A percentile compares a stretch with the other conserved stretches of the same genome.
Evolutionary conservation across 2,888 invertebrate species (phyloP).

Genomic region (Neoascia interrupta): DNA sequence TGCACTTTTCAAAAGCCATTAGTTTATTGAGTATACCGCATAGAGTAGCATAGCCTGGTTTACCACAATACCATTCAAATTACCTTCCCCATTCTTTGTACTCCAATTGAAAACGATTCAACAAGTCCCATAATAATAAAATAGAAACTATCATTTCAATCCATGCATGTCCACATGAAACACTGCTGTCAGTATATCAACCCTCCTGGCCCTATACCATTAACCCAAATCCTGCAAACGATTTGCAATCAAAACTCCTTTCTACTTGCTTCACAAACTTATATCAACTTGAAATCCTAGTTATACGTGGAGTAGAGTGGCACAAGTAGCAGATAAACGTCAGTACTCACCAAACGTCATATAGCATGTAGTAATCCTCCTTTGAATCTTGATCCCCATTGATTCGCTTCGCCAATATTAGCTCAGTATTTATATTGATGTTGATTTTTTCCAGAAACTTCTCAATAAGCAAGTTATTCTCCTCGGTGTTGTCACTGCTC

Average conservation of each 20-base stretch:
- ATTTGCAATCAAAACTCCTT: conserved; percentile 37
- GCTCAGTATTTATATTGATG: conserved; percentile 79
- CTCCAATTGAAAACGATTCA: conserved; percentile 10
- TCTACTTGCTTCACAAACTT: conserved; percentile 21
- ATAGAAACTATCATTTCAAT: conserved; percentile 5
- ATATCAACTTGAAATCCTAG: conserved; percentile 46
- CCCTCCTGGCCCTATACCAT: not conserved
- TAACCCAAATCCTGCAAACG: conserved; percentile 10
- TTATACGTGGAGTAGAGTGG: conserved; percentile 27
- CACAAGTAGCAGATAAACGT: conserved; percentile 42
- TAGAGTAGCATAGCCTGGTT: no score
- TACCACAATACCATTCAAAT: no score
- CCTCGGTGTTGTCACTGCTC: conserved; percentile 48
- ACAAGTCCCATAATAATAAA: conserved; percentile 9
- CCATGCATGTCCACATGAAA: not conserved
- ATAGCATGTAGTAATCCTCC: conserved; percentile 75
- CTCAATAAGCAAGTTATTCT: conserved; percentile 76
- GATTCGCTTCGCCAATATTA: conserved; percentile 77
- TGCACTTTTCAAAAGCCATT: no score
- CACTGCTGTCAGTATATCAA: not conserved
- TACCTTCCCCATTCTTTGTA: no score
- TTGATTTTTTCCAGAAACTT: conserved; percentile 78
- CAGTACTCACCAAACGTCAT: conserved; percentile 77
- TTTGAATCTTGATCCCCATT: conserved; percentile 71
- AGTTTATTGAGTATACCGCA: no score